These are phyloP conservation scores for Cyrtodaria siliqua DNA, from an alignment of 2,888 invertebrate species.

Conservation along the genomic window DNA sequence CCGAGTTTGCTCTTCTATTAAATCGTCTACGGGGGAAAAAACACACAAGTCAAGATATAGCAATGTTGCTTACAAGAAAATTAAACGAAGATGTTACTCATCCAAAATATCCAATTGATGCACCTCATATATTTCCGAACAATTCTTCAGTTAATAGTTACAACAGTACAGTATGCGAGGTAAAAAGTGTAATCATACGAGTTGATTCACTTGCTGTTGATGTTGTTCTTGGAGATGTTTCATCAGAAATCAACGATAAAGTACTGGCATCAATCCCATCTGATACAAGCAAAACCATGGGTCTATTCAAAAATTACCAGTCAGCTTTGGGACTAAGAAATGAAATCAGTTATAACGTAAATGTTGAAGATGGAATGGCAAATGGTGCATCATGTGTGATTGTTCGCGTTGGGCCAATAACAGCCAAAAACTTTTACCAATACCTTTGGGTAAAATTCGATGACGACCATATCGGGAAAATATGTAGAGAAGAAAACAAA, in stretches of 20 bases:
- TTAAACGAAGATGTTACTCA: background rate
- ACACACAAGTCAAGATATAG: slow-evolving; percentile 10
- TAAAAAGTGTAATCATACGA: background rate
- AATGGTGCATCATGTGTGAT: no score
- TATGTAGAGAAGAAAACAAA: no score
- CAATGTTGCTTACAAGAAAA: background rate
- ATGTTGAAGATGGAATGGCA: no score
- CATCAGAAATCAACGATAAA: background rate
- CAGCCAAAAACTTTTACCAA: no score
- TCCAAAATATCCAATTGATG: slow-evolving; percentile 17
- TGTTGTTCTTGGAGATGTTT: slow-evolving; percentile 18
- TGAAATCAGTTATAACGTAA: no score
- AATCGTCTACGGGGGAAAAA: slow-evolving; percentile 15
- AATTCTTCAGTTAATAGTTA: slow-evolving; percentile 14
- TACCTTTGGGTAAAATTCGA: no score
- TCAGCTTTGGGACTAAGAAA: no score
- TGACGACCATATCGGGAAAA: no score
- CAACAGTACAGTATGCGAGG: slow-evolving; percentile 8
- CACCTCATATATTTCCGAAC: slow-evolving; percentile 25
- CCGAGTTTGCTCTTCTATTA: slow-evolving; percentile 45
- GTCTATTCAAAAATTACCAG: no score
- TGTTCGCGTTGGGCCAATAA: no score
- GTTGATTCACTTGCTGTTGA: background rate
- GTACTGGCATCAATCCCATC: background rate
- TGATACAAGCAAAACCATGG: slow-evolving; percentile 16